These are phyloP conservation scores for Dendrocincla tyrannina DNA, from an alignment of 2,797 vertebrate species.

Conservation along the genomic window DNA sequence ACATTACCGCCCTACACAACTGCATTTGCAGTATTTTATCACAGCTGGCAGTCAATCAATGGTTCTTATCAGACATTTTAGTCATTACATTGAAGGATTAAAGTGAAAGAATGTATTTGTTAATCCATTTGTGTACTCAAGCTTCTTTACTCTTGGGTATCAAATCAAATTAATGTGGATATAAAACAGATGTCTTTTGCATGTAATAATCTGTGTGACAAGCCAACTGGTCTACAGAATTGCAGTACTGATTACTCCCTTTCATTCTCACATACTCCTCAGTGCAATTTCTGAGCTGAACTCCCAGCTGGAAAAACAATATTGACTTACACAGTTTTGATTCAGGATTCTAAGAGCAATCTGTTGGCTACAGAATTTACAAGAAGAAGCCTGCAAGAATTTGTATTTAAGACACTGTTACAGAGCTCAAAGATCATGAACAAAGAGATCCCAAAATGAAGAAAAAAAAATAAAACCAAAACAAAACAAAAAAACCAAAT, in stretches of 20 bases:
- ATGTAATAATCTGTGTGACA: not conserved
- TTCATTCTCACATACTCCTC: not conserved
- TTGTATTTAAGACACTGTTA: not conserved
- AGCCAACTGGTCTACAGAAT: not conserved
- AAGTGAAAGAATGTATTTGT: not conserved
- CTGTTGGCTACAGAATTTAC: not conserved
- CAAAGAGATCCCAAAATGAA: not conserved
- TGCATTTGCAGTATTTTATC: not conserved
- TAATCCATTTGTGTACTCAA: not conserved
- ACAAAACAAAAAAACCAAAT: too few relatives aligned
- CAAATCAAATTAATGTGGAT: slow-evolving; percentile 15
- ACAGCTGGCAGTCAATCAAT: not conserved
- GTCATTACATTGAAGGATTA: not conserved
- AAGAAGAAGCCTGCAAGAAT: not conserved
- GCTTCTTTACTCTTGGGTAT: not conserved
- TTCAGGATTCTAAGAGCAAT: not conserved
- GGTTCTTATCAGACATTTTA: not conserved
- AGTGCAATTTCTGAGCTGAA: not conserved
- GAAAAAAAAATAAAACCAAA: not conserved
- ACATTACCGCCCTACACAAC: not conserved
- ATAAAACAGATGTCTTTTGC: slow-evolving; percentile 11
- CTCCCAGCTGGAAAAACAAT: not conserved
- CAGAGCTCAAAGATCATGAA: not conserved
- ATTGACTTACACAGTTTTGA: not conserved
- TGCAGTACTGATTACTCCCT: not conserved